A percentile compares a stretch with the other conserved stretches of the same genome.
Evolutionary conservation across 2,797 vertebrate genomes (phyloP).

Genomic region (Eulemur coronatus): DNA sequence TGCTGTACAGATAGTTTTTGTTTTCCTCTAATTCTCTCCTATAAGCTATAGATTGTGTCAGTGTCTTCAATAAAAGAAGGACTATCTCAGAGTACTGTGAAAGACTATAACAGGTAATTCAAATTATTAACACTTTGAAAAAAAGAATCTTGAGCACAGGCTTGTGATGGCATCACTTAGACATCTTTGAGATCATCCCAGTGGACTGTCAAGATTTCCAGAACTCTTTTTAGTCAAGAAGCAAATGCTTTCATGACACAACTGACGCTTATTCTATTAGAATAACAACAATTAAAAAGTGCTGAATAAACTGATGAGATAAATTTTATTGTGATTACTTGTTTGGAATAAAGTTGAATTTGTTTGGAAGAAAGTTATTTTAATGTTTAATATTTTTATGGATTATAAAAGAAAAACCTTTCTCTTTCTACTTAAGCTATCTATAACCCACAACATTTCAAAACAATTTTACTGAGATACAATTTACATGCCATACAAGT

Average conservation of each 20-base stretch:
- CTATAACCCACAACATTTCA: neutral
- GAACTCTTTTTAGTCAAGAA: neutral
- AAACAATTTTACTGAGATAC: neutral
- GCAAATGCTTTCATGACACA: neutral
- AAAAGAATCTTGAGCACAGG: neutral
- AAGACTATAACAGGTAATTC: neutral
- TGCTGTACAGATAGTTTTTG: neutral
- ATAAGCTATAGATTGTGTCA: neutral
- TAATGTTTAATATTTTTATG: neutral
- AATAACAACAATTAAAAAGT: neutral
- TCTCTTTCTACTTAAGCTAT: neutral
- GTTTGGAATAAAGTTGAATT: slow-evolving; percentile 19
- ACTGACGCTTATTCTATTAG: neutral
- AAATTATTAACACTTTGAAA: neutral
- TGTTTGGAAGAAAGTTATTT: neutral
- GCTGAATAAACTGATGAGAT: neutral
- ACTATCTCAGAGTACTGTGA: neutral
- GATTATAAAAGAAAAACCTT: neutral
- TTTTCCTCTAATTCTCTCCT: slow-evolving; percentile 10
- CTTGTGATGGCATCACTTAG: neutral
- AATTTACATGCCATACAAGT: neutral
- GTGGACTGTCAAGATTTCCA: neutral
- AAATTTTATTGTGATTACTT: neutral
- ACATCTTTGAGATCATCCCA: neutral
- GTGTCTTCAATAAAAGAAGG: neutral